Evolutionary conservation across 1,140 invertebrate genomes (phyloP).

Genomic region (Lethrus apterus): DNA sequence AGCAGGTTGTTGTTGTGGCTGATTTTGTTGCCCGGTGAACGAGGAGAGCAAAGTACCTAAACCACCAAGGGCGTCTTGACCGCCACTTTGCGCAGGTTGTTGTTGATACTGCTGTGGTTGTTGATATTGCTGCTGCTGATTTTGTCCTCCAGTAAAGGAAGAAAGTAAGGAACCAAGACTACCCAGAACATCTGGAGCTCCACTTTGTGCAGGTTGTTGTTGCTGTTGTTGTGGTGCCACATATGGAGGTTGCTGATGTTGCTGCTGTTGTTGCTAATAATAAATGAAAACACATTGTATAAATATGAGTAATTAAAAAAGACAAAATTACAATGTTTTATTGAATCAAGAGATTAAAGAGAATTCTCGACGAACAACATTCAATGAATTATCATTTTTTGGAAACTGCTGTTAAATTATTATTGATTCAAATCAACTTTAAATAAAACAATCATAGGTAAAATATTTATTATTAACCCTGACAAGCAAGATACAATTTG

Average conservation of each 20-base stretch:
- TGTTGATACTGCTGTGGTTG: background rate
- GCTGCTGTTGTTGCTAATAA: slow-evolving; percentile 4
- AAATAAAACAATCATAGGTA: no score
- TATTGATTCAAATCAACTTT: no score
- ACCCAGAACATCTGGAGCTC: slow-evolving; percentile 1
- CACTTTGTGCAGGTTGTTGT: background rate
- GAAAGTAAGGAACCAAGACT: slow-evolving; percentile 4
- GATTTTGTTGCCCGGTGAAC: slow-evolving; percentile 22
- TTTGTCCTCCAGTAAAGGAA: background rate
- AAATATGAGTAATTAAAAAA: no score
- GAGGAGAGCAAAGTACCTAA: slow-evolving; percentile 28
- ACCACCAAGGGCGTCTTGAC: slow-evolving; percentile 30
- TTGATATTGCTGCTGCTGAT: slow-evolving; percentile 17
- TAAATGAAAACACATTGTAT: no score
- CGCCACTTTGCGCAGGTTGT: slow-evolving; percentile 15
- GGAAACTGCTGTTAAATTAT: no score
- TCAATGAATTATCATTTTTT: no score
- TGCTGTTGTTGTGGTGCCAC: slow-evolving; percentile 22
- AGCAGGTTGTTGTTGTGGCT: slow-evolving; percentile 1
- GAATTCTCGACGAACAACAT: no score
- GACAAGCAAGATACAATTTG: no score
- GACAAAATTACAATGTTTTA: no score
- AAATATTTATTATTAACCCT: no score
- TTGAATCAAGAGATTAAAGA: no score
- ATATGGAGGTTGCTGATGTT: slow-evolving; percentile 21